Percentiles rank a stretch among this genome's conserved stretches.
Conservation (phyloP, 2,888 invertebrate genomes). For the Parnassius smintheus region DNA sequence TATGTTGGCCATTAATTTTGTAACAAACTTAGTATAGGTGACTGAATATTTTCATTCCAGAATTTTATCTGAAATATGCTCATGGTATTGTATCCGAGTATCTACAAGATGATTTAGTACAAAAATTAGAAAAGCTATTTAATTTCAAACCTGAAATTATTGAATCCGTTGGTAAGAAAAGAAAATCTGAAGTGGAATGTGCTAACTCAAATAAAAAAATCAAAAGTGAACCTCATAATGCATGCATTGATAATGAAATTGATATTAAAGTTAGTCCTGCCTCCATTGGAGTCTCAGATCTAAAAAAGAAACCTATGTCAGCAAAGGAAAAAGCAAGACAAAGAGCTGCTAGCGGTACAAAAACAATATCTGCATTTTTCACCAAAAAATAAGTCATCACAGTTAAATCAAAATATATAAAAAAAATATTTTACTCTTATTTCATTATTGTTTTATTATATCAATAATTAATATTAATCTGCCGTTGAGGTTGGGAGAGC, state of each 20-base stretch:
- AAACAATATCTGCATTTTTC: conserved; percentile 90
- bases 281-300: conserved; percentile 55
- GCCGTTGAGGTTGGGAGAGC: too few relatives aligned
- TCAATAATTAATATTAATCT: too few relatives aligned
- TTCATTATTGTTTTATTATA: too few relatives aligned
- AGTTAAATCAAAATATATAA: background rate
- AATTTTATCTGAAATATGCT: conserved; percentile 86
- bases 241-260: conserved; percentile 45
- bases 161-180: conserved; percentile 70
- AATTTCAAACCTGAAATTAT: conserved; percentile 83
- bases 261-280: conserved; percentile 49
- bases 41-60: conserved; percentile 47
- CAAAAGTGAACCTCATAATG: conserved; percentile 47
- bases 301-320: conserved; percentile 77
- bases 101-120: conserved; percentile 84
- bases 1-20: too few relatives aligned
- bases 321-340: conserved; percentile 88
- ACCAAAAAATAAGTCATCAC: conserved; percentile 77
- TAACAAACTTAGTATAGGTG: background rate
- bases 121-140: conserved; percentile 83
- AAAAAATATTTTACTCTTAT: too few relatives aligned
- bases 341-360: conserved; percentile 90
- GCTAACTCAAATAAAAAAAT: conserved; percentile 56
- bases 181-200: conserved; percentile 75
- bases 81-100: conserved; percentile 91